Base-by-base conservation (phyloP, 2,888 invertebrate genomes). In the Melieria omissa region DNA sequence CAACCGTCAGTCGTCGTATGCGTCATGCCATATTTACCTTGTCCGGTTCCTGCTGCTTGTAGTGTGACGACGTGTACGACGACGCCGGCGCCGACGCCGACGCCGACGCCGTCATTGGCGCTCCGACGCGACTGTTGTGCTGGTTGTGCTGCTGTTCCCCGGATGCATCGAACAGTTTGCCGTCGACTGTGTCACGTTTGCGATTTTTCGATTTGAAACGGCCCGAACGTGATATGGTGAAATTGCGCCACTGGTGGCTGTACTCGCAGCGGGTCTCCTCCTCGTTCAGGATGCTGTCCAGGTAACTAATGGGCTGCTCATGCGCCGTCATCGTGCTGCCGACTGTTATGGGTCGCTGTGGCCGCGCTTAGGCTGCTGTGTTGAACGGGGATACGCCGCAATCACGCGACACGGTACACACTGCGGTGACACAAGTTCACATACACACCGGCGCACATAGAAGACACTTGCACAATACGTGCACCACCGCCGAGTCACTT, bases 221-320 rank as follows among this genome's bases (percentile, higher is more conserved):
- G 4, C 90, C 90, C 47, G 91, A 91, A 73, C 90, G 84, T 0
- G 91, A 90, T 76, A 90, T 90, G n/a, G 90, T 90, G 79, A 84
- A 85, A 78, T 84, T 84, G 65, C 86, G 82, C 80, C 85, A 83
- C 74, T 85, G 84, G 75, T 86, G 85, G 73, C 83, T 80, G 70
- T 84, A 85, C 70, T 86, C 85, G 70, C 85, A 83, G 12, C 86
- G 83, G 73, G 80, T 82, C 75, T 86, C 86, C 76, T 86, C 86
- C 76, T 86, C 86, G 63, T 83, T 84, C 74, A 86, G 78, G 71
- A 86, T 82, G 75, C 83, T 86, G 75, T 86, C 86, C 83, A 86
- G 77, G 74, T 84, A 86, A 75, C 82, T 82, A n/a, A 86, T 86
- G 65, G 86, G 76, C 75, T 82, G 76, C 73, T 82, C 81, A 74